Percentiles rank a stretch among this genome's conserved stretches.
Conservation (phyloP, 2,888 invertebrate genomes). For the Hirtodrosophila alboralis region DNA sequence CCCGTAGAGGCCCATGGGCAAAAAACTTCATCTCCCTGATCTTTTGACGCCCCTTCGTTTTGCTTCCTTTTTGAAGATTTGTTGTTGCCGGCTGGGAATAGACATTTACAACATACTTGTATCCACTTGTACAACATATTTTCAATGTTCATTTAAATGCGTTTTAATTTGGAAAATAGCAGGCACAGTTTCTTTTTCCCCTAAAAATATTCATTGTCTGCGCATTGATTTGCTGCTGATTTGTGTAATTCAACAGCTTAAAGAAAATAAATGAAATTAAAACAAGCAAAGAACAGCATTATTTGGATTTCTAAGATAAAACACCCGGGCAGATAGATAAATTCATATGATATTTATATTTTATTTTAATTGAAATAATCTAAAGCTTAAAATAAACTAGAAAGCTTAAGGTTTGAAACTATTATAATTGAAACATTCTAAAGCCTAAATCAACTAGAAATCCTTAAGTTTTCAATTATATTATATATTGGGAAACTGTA, state of each 20-base stretch:
- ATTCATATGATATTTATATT: not conserved
- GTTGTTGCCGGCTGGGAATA: conserved; percentile 23
- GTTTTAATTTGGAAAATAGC: conserved; percentile 44
- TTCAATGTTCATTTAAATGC: conserved; percentile 62
- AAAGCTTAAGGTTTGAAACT: no score
- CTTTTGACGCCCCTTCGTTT: conserved; percentile 44
- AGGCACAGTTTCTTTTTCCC: conserved; percentile 17
- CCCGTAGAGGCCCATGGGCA: conserved; percentile 22
- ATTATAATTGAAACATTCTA: no score
- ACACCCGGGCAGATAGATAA: no score
- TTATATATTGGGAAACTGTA: no score
- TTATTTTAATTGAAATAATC: no score
- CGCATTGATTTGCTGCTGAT: conserved; percentile 29
- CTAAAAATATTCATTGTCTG: conserved; percentile 2
- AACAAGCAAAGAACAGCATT: no score
- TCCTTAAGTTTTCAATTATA: no score
- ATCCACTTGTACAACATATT: conserved; percentile 52
- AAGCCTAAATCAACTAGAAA: no score
- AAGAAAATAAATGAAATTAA: not conserved
- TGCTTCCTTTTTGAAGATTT: conserved; percentile 27
- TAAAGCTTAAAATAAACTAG: no score
- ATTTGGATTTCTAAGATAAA: no score
- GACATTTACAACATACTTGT: conserved; percentile 33
- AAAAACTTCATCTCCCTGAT: conserved; percentile 28
- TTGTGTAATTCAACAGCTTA: conserved; percentile 11